Evolutionary conservation across 2,113 vertebrate genomes (phyloP).

Genomic region (Smithornis capensis): DNA sequence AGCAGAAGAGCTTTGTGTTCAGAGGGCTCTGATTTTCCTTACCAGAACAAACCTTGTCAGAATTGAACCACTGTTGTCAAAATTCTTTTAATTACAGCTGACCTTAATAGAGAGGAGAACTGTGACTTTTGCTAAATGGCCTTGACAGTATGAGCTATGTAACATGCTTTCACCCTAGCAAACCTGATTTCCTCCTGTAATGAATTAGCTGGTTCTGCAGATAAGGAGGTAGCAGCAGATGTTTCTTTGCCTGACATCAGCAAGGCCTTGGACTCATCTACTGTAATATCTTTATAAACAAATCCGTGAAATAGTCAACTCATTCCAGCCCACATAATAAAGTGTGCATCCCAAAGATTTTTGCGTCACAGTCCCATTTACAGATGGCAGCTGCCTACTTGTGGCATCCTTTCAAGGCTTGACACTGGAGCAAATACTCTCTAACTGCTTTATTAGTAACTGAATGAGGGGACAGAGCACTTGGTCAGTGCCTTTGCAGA

Average conservation of each 20-base stretch:
- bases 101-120: not conserved
- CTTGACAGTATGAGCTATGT: not conserved
- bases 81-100: not conserved
- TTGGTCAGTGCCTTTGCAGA: not conserved
- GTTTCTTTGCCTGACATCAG: not conserved
- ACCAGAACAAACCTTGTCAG: not conserved
- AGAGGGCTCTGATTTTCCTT: not conserved
- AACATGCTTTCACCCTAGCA: not conserved
- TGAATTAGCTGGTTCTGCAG: not conserved
- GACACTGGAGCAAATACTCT: not conserved
- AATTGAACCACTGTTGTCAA: not conserved
- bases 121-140: not conserved
- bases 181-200: not conserved
- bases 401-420: not conserved
- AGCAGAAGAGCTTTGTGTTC: not conserved
- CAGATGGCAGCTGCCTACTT: not conserved
- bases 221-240: not conserved
- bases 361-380: not conserved
- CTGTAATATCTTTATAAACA: not conserved
- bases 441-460: not conserved
- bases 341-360: not conserved
- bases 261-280: not conserved
- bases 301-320: not conserved
- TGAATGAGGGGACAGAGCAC: not conserved
- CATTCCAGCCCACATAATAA: not conserved